Percentiles rank a stretch among this genome's conserved stretches.
phyloP scores from a whole-genome alignment of 2,797 vertebrate genomes.

The Pelobates cultripes region DNA sequence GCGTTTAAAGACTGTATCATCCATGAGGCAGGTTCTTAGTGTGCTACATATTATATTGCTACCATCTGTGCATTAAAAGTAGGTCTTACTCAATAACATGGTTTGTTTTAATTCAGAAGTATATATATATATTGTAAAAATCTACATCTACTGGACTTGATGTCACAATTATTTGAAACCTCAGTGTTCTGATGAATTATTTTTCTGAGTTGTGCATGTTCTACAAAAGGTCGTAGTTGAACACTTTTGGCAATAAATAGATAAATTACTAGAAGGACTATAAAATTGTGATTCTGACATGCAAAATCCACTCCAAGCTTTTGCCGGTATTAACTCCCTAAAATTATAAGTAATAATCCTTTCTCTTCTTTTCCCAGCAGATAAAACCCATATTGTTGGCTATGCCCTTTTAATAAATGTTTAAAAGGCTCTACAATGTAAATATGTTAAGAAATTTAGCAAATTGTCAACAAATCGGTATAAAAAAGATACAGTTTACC shows the following conservation, averaged over 20 bases:
- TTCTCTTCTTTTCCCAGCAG: slow-evolving; percentile 71
- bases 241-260: slow-evolving; percentile 60
- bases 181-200: neutral
- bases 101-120: neutral
- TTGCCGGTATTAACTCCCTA: slow-evolving; percentile 64
- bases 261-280: slow-evolving; percentile 69
- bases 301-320: slow-evolving; percentile 93
- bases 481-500: slow-evolving; percentile 86
- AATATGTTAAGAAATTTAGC: slow-evolving; percentile 97
- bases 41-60: neutral
- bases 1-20: no score
- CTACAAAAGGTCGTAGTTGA: slow-evolving; percentile 47
- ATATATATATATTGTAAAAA: neutral
- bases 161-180: slow-evolving; percentile 24
- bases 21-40: neutral
- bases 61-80: no score
- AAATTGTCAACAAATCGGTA: slow-evolving; percentile 95
- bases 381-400: slow-evolving; percentile 75
- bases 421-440: slow-evolving; percentile 94
- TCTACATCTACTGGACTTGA: slow-evolving; percentile 8
- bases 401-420: slow-evolving; percentile 74
- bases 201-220: slow-evolving; percentile 10
- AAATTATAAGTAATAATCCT: slow-evolving; percentile 61
- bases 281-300: slow-evolving; percentile 92
- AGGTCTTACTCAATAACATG: no score